A percentile compares a stretch with the other conserved stretches of the same genome.
Conservation (phyloP, 2,888 invertebrate species). For the Gymnosoma rotundatum region DNA sequence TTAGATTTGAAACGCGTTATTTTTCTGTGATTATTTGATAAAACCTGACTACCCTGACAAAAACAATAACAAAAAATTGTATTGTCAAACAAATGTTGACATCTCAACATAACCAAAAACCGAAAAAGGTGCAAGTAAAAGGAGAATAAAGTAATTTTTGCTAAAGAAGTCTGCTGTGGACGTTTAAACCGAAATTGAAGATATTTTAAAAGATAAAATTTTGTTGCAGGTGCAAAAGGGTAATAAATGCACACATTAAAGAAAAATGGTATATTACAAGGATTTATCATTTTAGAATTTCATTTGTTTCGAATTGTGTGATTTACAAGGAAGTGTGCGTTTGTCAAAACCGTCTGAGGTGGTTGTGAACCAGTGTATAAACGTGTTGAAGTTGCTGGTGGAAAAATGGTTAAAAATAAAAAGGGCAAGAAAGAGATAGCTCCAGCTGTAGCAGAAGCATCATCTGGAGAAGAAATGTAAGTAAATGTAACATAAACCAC, state of each 20-base stretch:
- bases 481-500: slow-evolving; percentile 80
- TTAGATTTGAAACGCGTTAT: too few species aligned
- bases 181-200: slow-evolving; percentile 27
- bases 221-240: slow-evolving; percentile 45
- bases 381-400: slow-evolving; percentile 81
- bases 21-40: too few species aligned
- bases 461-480: slow-evolving; percentile 89
- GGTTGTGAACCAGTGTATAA: slow-evolving; percentile 75
- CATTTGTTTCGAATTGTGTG: slow-evolving; percentile 64
- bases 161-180: slow-evolving; percentile 50
- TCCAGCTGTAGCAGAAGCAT: slow-evolving; percentile 75
- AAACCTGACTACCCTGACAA: background rate
- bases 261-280: background rate
- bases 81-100: slow-evolving; percentile 58
- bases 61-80: slow-evolving; percentile 33
- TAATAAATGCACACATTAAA: slow-evolving; percentile 4
- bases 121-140: slow-evolving; percentile 55
- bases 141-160: slow-evolving; percentile 58
- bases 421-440: slow-evolving; percentile 90
- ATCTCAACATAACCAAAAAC: slow-evolving; percentile 68
- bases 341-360: slow-evolving; percentile 67
- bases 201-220: slow-evolving; percentile 5
- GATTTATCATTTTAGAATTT: background rate
- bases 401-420: slow-evolving; percentile 90
- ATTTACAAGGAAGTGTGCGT: slow-evolving; percentile 64